These are phyloP conservation scores for Zelleria hepariella DNA, from an alignment of 2,888 invertebrate species.

Conservation along the genomic window DNA sequence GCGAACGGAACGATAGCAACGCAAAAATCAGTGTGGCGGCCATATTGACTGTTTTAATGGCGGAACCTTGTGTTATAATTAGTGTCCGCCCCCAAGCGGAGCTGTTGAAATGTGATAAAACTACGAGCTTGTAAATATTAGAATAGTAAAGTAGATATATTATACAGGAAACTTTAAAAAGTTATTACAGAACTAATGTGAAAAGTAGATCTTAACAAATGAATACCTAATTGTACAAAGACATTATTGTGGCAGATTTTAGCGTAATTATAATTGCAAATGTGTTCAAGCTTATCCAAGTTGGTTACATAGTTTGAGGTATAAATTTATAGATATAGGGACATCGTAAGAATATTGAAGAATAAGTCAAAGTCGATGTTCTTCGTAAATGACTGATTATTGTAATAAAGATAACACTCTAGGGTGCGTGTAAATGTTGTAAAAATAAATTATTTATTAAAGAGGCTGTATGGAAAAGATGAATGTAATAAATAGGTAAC, in stretches of 20 bases:
- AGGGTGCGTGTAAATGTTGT: slow-evolving; percentile 38
- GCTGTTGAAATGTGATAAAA: slow-evolving; percentile 65
- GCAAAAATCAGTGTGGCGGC: slow-evolving; percentile 81
- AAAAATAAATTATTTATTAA: slow-evolving; percentile 37
- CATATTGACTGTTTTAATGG: slow-evolving; percentile 70
- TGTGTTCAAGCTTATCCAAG: slow-evolving; percentile 55
- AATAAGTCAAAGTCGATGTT: neutral
- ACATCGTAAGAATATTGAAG: neutral
- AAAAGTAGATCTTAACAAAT: slow-evolving; percentile 15
- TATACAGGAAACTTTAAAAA: slow-evolving; percentile 40
- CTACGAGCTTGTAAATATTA: slow-evolving; percentile 67
- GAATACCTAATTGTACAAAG: slow-evolving; percentile 4
- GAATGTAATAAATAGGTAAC: neutral
- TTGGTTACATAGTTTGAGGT: slow-evolving; percentile 8
- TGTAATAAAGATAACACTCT: slow-evolving; percentile 29
- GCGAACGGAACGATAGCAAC: slow-evolving; percentile 65
- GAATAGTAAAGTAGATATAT: slow-evolving; percentile 13
- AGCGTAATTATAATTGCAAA: slow-evolving; percentile 45
- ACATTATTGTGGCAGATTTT: slow-evolving; percentile 28
- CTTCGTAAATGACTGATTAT: slow-evolving; percentile 45
- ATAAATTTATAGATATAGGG: slow-evolving; percentile 1
- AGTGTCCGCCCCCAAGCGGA: slow-evolving; percentile 32
- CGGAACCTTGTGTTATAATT: slow-evolving; percentile 26
- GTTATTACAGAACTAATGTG: slow-evolving; percentile 44
- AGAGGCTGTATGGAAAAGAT: slow-evolving; percentile 22